Conservation (phyloP, 92 coral and sea anemone species). For the Siderastrea siderea region DNA sequence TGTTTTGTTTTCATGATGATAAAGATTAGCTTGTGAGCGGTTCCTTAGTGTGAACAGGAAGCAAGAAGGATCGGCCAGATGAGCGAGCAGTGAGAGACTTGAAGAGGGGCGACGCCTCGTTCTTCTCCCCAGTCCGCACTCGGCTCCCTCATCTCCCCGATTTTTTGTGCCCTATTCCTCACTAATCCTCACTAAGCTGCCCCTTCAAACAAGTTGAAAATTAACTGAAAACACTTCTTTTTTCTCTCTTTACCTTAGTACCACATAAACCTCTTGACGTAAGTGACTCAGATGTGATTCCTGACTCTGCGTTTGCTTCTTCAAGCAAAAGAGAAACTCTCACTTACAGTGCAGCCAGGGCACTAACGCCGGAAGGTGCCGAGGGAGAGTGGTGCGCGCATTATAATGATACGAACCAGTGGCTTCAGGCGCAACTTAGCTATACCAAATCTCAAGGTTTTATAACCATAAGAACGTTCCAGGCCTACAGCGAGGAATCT, state of each 20-base stretch:
- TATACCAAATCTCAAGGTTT: background rate
- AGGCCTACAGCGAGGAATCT: background rate
- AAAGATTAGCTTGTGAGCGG: no score
- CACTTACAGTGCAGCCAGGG: background rate
- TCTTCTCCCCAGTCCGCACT: no score
- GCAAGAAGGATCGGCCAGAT: no score
- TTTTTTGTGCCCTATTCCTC: no score
- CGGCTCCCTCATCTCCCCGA: no score
- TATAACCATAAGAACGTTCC: background rate
- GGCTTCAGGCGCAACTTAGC: conserved; percentile 18
- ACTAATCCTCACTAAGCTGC: no score
- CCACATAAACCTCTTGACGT: conserved; percentile 22
- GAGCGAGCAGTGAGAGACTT: no score
- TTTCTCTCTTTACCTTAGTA: background rate
- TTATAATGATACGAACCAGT: conserved; percentile 4
- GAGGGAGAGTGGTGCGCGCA: conserved; percentile 26
- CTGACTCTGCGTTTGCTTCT: conserved; percentile 8
- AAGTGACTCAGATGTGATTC: background rate
- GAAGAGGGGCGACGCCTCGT: no score
- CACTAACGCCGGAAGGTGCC: background rate
- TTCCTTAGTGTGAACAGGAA: no score
- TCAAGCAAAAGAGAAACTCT: background rate
- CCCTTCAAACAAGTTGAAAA: no score
- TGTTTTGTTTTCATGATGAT: no score
- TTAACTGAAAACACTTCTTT: background rate